Conservation (phyloP, 92 coral and sea anemone genomes). For the Scolanthus callimorphus region DNA sequence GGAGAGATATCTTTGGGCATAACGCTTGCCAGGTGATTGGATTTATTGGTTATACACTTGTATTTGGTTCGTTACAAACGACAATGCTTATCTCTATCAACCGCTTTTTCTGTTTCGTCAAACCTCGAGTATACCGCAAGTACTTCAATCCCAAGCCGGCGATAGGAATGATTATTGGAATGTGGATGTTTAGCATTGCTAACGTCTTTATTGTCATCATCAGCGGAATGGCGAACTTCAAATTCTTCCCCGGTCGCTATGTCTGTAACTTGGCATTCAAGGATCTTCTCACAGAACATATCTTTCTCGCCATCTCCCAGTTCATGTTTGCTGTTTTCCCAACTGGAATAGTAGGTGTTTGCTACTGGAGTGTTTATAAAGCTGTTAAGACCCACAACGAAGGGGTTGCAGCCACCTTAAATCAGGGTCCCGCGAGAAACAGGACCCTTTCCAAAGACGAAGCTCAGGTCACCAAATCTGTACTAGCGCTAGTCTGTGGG, state of each 20-base stretch:
- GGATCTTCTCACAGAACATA: not conserved
- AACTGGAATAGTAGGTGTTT: not conserved
- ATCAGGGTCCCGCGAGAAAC: not conserved
- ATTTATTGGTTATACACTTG: not conserved
- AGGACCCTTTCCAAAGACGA: not conserved
- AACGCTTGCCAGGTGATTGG: conserved; percentile 3
- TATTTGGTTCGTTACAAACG: conserved; percentile 20
- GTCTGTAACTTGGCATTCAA: conserved; percentile 3
- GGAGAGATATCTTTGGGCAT: conserved; percentile 3
- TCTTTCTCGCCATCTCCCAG: not conserved
- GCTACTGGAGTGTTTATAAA: conserved; percentile 23
- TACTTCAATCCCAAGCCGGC: conserved; percentile 26
- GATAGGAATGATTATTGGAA: not conserved
- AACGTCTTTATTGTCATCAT: not conserved
- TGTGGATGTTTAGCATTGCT: conserved; percentile 5
- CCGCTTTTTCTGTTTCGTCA: conserved; percentile 28
- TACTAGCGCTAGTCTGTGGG: conserved; percentile 33
- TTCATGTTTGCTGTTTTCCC: conserved; percentile 1
- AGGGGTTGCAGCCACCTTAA: not conserved
- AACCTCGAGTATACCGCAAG: conserved; percentile 18
- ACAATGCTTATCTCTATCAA: conserved; percentile 18
- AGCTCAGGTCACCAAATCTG: conserved; percentile 10
- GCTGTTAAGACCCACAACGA: conserved; percentile 15
- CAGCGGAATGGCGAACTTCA: not conserved
- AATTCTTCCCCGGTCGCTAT: conserved; percentile 13